A percentile compares a stretch with the other conserved stretches of the same genome.
Evolutionary conservation across 2,888 invertebrate species (phyloP).

Genomic region (Mythimna lalbum): DNA sequence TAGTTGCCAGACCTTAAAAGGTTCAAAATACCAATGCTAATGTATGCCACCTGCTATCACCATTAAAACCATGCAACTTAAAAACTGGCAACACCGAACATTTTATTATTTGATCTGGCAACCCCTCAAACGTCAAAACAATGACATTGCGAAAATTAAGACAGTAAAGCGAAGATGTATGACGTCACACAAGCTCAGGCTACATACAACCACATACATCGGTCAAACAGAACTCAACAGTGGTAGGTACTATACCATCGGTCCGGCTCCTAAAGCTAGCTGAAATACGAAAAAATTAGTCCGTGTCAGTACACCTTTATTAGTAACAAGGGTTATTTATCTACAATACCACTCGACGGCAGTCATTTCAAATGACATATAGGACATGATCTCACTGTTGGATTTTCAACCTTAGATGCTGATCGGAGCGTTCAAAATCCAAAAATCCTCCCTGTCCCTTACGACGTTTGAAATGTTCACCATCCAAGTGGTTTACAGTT

Average conservation of each 20-base stretch:
- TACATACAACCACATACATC: conserved; percentile 64
- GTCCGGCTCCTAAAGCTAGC: conserved; percentile 79
- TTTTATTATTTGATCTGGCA: conserved; percentile 9
- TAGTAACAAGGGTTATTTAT: conserved; percentile 38
- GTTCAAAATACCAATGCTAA: not conserved
- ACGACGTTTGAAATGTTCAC: not conserved
- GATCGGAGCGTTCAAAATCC: not conserved
- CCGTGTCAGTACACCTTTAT: conserved; percentile 54
- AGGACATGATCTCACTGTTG: not conserved
- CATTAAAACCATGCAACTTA: conserved; percentile 28
- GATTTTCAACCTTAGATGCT: not conserved
- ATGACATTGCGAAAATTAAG: conserved; percentile 28
- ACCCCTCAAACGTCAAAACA: conserved; percentile 6
- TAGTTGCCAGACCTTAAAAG: conserved; percentile 14
- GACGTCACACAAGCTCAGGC: conserved; percentile 59
- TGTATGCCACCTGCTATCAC: not conserved
- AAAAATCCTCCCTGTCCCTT: not conserved
- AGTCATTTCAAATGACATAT: not conserved
- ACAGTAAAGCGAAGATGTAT: conserved; percentile 50
- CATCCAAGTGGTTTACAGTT: not conserved
- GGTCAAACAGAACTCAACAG: conserved; percentile 69
- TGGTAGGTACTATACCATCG: conserved; percentile 86
- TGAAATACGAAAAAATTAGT: conserved; percentile 74
- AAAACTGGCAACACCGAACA: not conserved
- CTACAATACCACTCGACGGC: not conserved